Base-by-base conservation (phyloP, 2,113 vertebrate species). In the Anguilla japonica region DNA sequence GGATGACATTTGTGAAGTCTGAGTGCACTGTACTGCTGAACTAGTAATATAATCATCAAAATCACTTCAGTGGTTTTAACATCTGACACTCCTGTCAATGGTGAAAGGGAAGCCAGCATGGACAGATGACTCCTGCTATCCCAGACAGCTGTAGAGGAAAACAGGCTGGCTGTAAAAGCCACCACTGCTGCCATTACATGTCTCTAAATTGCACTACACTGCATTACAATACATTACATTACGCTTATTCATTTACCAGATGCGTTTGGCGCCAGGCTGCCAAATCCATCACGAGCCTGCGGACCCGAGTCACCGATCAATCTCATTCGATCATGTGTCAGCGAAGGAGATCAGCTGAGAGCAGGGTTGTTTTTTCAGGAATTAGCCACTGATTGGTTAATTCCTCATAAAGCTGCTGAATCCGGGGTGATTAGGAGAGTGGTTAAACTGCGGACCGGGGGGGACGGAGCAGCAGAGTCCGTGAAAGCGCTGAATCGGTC, bases 301-400 rank as follows among this genome's bases (percentile, higher is more conserved):
- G n/a, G 71, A 13, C n/a, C n/a, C 71, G 18, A 90, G 84, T 71
- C 2, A 29, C 84, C 41, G 3, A 89, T 67, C 90, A 89, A 94
- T 93, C 92, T 88, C 87, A 39, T 82, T 84, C 92, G 91, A 88
- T 71, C 78, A 81, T 82, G 60, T 79, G 57, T 85, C 87, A 92
- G 88, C 86, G 87, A 84, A 39, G 86, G 89, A 92, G 91, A 94
- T 92, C 93, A 90, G 92, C 93, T 89, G 88, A 83, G 84, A 83
- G 81, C 0, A 57, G 93, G 91, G 7, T 53, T 53, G 92, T 92
- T 91, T 90, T 93, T 88, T 91, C 88, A 88, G 90, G 91, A 90
- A 92, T 93, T 91, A 91, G 87, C 22, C 6, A 91, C 91, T 92
- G 92, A 93, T 93, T 92, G 91, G 91, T 91, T 91, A 91, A 90